A percentile compares a stretch with the other conserved stretches of the same genome.
phyloP scores from a whole-genome alignment of 2,888 invertebrate species.

The Tetrapedia diversipes region DNA sequence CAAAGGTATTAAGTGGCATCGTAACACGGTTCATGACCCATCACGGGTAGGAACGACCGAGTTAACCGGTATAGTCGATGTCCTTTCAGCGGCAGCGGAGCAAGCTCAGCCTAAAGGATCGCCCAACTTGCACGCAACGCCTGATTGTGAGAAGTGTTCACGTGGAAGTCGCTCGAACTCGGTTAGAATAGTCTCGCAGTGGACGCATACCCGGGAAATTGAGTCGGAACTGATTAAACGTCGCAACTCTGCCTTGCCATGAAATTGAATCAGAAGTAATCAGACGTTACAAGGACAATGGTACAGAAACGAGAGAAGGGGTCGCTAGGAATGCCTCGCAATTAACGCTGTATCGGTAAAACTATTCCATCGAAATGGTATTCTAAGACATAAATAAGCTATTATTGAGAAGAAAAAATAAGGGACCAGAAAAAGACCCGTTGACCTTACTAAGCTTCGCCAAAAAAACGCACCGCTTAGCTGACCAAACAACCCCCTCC shows the following conservation, averaged over 20 bases:
- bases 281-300: constrained; percentile 6
- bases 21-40: constrained; percentile 37
- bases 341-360: constrained; percentile 27
- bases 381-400: too few species aligned
- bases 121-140: constrained; percentile 10
- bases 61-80: constrained; percentile 23
- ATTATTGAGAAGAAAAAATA: neutral
- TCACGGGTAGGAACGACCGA: constrained; percentile 27
- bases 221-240: constrained; percentile 31
- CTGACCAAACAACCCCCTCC: too few species aligned
- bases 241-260: neutral
- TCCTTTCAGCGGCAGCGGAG: constrained; percentile 5
- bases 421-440: too few species aligned
- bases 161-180: neutral
- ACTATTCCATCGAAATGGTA: too few species aligned
- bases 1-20: constrained; percentile 53
- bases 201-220: constrained; percentile 5
- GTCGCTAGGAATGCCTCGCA: neutral
- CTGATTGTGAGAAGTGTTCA: neutral
- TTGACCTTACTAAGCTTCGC: too few species aligned
- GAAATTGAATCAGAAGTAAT: constrained; percentile 34
- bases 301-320: neutral
- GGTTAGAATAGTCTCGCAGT: neutral
- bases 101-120: constrained; percentile 21
- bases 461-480: too few species aligned